Evolutionary conservation across 2,888 invertebrate species (phyloP), one percentile per base, ranked within the genome.

Genomic region (Argyresthia albistria): DNA sequence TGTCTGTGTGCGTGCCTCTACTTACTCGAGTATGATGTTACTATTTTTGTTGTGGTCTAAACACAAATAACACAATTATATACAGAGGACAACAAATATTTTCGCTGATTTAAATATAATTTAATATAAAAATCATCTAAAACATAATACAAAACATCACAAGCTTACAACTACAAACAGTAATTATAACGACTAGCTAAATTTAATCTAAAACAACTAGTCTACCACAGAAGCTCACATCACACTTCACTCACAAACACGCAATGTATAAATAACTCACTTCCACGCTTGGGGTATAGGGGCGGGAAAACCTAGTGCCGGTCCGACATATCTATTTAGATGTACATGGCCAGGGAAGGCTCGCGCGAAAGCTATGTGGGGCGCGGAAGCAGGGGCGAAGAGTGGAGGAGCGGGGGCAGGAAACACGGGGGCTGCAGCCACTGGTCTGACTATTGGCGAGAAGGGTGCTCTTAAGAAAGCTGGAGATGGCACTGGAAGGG

Each of bases 271-370:
- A 39, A 45, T 12, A 55, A 57, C 57, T 80, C 62, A 83, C 70
- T 86, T 81, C 83, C 84, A 86, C 56, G 81, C 81, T 35, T 35
- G 8, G 11, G 15, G 4, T 35, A 25, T 1, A 9, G 73, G 9
- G 67, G 59, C 2, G 77, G 74, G 12, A 36, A 50, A 16, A 12
- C 69, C 60, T 37, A 67, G 60, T 8, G 73, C 74, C 10, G 70
- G 67, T 4, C 60, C 63, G 8, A 66, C 52, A 43, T 63, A 62
- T 50, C 67, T 69, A 35, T 64, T 79, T 9, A 82, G 72, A 61
- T 80, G 87, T 51, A 88, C 69, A 63, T 84, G 82, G 7, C 78
- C 83, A 56, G 88, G 88, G 42, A 83, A 70, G 11, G 81, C 73
- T 55, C 61, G 70, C 54, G 56, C 59, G 56, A 81, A 84, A 6